Percentiles rank a stretch among this genome's conserved stretches.
These are phyloP conservation scores for Menura novaehollandiae DNA, from an alignment of 2,113 vertebrate genomes.

Conservation along the genomic window DNA sequence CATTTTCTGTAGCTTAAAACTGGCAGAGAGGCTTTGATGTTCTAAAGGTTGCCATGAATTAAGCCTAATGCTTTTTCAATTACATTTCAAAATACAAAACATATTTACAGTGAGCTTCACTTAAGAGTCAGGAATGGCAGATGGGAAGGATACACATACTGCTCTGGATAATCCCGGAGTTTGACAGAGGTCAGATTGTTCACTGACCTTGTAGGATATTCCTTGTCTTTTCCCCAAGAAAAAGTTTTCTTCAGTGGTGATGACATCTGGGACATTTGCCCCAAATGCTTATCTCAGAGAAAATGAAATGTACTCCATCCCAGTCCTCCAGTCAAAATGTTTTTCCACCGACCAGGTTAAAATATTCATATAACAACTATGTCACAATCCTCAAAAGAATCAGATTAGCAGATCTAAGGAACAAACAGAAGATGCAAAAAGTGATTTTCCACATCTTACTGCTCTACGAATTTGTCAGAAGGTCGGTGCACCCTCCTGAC, in stretches of 20 bases:
- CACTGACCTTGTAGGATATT: background rate
- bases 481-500: background rate
- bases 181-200: background rate
- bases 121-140: constrained; percentile 32
- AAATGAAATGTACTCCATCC: background rate
- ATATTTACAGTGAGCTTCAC: constrained; percentile 49
- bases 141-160: constrained; percentile 32
- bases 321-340: background rate
- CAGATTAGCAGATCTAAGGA: background rate
- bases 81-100: constrained; percentile 54
- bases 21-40: constrained; percentile 17
- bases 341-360: background rate
- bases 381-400: background rate
- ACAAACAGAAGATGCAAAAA: background rate
- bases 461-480: background rate
- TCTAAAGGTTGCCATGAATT: constrained; percentile 41
- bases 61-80: constrained; percentile 64
- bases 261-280: background rate
- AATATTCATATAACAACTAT: background rate
- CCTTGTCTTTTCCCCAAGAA: background rate
- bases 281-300: background rate
- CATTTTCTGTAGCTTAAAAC: constrained; percentile 9
- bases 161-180: constrained; percentile 34
- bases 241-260: background rate
- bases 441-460: background rate